Evolutionary conservation across 2,113 vertebrate genomes (phyloP).

Genomic region (Crotalus tigris): DNA sequence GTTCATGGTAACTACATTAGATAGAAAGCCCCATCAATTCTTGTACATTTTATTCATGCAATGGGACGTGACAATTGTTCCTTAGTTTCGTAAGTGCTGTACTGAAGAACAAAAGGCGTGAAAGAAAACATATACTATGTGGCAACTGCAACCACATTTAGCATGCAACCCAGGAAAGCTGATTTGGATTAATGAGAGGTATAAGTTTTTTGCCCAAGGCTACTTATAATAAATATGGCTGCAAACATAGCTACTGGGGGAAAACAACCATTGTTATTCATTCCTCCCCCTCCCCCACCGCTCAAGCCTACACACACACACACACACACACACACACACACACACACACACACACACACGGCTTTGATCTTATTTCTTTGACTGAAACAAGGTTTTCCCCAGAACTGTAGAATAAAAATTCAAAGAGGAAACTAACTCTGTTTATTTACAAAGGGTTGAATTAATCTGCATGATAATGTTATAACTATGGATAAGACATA

Average conservation of each 20-base stretch:
- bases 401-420: not conserved
- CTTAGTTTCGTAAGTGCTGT: constrained; percentile 54
- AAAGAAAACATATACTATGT: constrained; percentile 48
- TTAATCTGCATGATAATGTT: not conserved
- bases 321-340: not conserved
- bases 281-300: not conserved
- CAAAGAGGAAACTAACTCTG: not conserved
- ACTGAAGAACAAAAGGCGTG: constrained; percentile 56
- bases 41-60: constrained; percentile 82
- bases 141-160: constrained; percentile 49
- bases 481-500: not conserved
- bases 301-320: not conserved
- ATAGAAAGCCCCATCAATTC: constrained; percentile 93
- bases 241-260: constrained; percentile 55
- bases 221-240: constrained; percentile 57
- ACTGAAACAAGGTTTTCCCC: constrained; percentile 11
- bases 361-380: constrained; percentile 46
- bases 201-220: constrained; percentile 64
- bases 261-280: not conserved
- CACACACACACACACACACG: accelerated
- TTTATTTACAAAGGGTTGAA: constrained; percentile 8
- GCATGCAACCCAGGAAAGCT: constrained; percentile 53
- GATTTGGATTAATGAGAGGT: constrained; percentile 65
- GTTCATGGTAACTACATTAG: constrained; percentile 91
- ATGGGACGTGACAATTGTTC: constrained; percentile 71